Evolutionary conservation across 2,113 vertebrate species (phyloP), one percentile per base, ranked within the genome.

Genomic region (Ranitomeya imitator): DNA sequence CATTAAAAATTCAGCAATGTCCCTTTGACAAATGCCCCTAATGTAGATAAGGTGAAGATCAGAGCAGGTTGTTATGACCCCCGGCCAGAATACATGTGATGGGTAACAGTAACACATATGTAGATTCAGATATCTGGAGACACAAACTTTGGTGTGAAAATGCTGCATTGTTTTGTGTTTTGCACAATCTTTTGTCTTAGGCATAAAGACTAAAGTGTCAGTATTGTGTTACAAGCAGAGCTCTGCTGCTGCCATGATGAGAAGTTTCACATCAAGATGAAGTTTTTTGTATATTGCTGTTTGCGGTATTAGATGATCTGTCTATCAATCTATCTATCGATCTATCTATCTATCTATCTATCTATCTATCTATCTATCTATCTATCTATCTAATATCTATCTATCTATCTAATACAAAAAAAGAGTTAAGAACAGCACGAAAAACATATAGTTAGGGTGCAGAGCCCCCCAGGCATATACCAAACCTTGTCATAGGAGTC

Each of bases 1-100:
- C 71, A 85, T 83, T 85, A 88, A 85, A 85, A 77, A 90, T 87
- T 76, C 81, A 89, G 13, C 61, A 83, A 45, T n/a, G 77, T 45
- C 26, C 69, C 69, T 67, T n/a, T 59, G 60, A 76, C 71, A 85
- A 21, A 19, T 52, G 19, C 19, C 57, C 71, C 57, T 80, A 15
- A 2, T 57, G 79, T 54, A 60, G 79, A 80, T 80, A 45, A 61
- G 59, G 63, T 60, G 79, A 16, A 57, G 55, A 80, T 80, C 23
- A 6, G 26, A 4, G 7, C 59, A 82, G 79, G 79, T 63, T 37
- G 13, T 23, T 83, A 14, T 79, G 16, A 8, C 45, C 74, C 12
- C 37, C 55, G 37, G 18, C 45, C 74, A 21, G 16, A 21, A 12
- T n/a, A 8, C 26, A 19, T 45, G 74, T 51, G 18, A 52, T 21